A percentile compares a stretch with the other conserved stretches of the same genome.
Conservation (phyloP, 2,888 invertebrate genomes). For the Melanostoma mellinum region DNA sequence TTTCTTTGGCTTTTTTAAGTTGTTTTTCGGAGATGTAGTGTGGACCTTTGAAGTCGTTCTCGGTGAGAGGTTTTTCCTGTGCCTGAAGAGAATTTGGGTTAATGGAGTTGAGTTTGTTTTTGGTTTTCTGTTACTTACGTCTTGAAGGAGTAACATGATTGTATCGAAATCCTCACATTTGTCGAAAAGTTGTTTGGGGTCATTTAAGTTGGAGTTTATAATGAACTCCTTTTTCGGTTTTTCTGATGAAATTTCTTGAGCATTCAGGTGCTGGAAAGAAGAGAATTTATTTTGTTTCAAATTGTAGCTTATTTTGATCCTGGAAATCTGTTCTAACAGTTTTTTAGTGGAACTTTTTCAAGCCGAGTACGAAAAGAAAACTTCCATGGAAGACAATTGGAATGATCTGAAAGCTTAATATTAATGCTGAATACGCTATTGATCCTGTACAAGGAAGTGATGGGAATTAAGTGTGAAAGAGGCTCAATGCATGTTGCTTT, state of each 20-base stretch:
- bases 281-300: too few species aligned
- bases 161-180: constrained; percentile 74
- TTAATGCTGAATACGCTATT: too few species aligned
- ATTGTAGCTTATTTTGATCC: too few species aligned
- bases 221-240: constrained; percentile 14
- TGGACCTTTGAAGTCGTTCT: constrained; percentile 68
- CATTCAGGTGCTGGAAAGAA: constrained; percentile 3
- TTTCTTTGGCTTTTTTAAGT: constrained; percentile 43
- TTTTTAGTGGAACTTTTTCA: too few species aligned
- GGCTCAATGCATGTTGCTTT: too few species aligned
- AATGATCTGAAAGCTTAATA: too few species aligned
- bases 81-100: not conserved
- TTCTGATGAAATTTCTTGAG: constrained; percentile 16
- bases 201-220: constrained; percentile 48
- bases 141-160: constrained; percentile 72
- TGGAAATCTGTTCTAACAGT: too few species aligned
- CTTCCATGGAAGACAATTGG: too few species aligned
- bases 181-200: constrained; percentile 51
- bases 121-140: constrained; percentile 43
- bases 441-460: too few species aligned
- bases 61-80: not conserved
- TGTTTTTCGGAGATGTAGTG: constrained; percentile 57
- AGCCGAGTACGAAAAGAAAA: too few species aligned
- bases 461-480: too few species aligned
- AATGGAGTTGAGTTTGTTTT: not conserved